A percentile compares a stretch with the other conserved stretches of the same genome.
Evolutionary conservation across 2,113 vertebrate species (phyloP).

Genomic region (Aptenodytes forsteri): DNA sequence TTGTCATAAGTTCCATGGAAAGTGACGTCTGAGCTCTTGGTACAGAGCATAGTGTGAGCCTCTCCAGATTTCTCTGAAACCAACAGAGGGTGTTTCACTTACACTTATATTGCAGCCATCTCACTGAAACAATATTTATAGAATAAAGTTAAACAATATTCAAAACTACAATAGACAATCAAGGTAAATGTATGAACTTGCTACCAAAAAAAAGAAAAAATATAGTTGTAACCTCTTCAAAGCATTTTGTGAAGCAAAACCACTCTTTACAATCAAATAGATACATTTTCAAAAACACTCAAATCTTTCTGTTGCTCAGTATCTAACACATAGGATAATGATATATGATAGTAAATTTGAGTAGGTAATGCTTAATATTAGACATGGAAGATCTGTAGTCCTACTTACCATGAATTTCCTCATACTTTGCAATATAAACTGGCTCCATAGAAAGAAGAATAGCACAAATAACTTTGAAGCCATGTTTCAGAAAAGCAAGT

Average conservation of each 20-base stretch:
- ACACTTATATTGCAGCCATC: background rate
- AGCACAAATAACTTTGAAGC: background rate
- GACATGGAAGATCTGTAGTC: background rate
- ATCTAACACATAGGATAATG: background rate
- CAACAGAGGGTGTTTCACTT: background rate
- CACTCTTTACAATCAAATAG: background rate
- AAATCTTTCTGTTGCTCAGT: background rate
- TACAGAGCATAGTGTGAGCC: slow-evolving; percentile 10
- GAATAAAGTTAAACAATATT: background rate
- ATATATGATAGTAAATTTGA: background rate
- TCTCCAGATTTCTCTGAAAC: slow-evolving; percentile 32
- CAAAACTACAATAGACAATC: background rate
- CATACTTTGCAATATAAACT: background rate
- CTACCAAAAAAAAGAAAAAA: background rate
- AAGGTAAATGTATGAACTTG: background rate
- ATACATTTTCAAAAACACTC: background rate
- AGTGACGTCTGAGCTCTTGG: slow-evolving; percentile 52
- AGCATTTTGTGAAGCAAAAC: background rate
- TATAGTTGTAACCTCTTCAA: background rate
- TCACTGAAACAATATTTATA: background rate
- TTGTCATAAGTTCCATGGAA: slow-evolving; percentile 63
- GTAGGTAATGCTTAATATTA: background rate
- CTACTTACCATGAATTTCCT: background rate
- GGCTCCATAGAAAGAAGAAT: background rate
- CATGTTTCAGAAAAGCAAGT: background rate